Conservation (phyloP, 2,888 invertebrate genomes). For the Lithophane ornitopus region DNA sequence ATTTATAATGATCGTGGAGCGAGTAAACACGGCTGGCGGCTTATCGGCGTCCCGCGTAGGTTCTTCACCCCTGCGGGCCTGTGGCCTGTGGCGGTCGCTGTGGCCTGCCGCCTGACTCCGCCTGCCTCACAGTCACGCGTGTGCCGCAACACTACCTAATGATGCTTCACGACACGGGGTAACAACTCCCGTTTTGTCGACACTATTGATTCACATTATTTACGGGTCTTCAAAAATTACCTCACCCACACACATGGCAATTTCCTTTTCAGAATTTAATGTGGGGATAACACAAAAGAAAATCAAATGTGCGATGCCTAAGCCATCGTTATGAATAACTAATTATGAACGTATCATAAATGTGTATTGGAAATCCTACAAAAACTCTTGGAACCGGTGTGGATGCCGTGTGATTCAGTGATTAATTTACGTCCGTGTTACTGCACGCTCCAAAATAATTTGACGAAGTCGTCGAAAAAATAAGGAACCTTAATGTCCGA, state of each 20-base stretch:
- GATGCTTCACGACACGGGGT: constrained; percentile 55
- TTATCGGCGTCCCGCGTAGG: constrained; percentile 81
- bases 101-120: constrained; percentile 26
- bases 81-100: constrained; percentile 24
- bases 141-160: constrained; percentile 61
- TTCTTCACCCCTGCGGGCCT: constrained; percentile 81
- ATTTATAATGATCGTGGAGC: constrained; percentile 83
- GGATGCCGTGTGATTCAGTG: constrained; percentile 64
- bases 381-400: constrained; percentile 62
- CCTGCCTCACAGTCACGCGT: constrained; percentile 52
- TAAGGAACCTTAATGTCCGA: constrained; percentile 60
- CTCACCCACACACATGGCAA: constrained; percentile 20
- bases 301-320: constrained; percentile 32
- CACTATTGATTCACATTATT: constrained; percentile 45
- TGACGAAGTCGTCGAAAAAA: constrained; percentile 64
- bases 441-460: constrained; percentile 64
- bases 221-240: constrained; percentile 29
- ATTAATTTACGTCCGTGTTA: constrained; percentile 68
- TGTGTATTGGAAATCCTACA: constrained; percentile 63
- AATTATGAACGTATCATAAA: constrained; percentile 62
- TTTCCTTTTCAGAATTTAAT: constrained; percentile 23
- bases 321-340: constrained; percentile 49
- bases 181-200: constrained; percentile 43
- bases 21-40: constrained; percentile 80
- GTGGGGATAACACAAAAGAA: constrained; percentile 40